Evolutionary conservation across 2,113 vertebrate genomes (phyloP).

Genomic region (Terrapene triunguis): DNA sequence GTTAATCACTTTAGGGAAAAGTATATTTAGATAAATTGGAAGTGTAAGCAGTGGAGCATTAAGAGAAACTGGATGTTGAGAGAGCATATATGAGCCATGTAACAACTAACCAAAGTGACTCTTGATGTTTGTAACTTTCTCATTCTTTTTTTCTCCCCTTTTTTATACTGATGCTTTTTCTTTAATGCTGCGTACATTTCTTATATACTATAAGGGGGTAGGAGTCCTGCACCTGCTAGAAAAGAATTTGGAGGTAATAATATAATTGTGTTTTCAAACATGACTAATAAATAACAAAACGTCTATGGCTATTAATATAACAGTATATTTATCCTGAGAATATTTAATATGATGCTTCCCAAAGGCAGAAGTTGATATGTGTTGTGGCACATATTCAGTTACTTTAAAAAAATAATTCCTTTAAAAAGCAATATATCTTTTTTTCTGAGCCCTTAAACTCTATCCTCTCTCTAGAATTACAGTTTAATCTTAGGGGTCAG

Average conservation of each 20-base stretch:
- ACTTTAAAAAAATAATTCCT: not conserved
- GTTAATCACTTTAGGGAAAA: not conserved
- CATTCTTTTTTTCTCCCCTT: conserved; percentile 52
- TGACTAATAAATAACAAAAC: conserved; percentile 30
- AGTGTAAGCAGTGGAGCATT: conserved; percentile 33
- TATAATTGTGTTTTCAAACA: conserved; percentile 63
- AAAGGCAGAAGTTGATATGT: not conserved
- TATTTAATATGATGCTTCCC: not conserved
- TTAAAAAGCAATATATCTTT: not conserved
- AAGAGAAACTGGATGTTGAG: conserved; percentile 44
- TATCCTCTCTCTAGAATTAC: not conserved
- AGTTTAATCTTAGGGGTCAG: not conserved
- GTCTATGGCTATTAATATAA: not conserved
- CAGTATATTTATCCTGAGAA: not conserved
- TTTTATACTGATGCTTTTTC: conserved; percentile 65
- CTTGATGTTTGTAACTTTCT: conserved; percentile 62
- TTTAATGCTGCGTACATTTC: conserved; percentile 78
- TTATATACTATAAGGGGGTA: conserved; percentile 86
- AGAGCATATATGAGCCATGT: conserved; percentile 28
- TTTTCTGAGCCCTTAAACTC: not conserved
- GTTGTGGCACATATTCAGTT: not conserved
- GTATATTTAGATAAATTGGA: conserved; percentile 23
- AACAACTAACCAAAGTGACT: conserved; percentile 19
- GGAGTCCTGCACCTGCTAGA: conserved; percentile 91
- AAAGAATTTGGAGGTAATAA: conserved; percentile 90